Percentiles rank a stretch among this genome's conserved stretches.
phyloP scores from a whole-genome alignment of 2,113 vertebrate genomes.

The Corythaixoides concolor region DNA sequence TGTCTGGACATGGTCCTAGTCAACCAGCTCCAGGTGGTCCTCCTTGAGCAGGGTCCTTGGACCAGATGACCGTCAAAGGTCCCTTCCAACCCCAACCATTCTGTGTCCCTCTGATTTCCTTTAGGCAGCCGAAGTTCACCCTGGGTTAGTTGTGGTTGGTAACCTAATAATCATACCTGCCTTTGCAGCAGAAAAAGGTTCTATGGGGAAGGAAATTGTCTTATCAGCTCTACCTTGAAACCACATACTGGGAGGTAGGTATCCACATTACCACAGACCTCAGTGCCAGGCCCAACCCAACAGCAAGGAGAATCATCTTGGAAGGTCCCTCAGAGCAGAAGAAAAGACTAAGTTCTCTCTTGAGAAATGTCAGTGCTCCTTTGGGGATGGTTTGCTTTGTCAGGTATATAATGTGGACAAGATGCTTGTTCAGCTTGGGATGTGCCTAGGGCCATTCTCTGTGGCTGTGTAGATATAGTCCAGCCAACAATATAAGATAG shows the following conservation, averaged over 20 bases:
- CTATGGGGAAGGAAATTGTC: background rate
- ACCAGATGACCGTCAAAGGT: background rate
- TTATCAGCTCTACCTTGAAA: background rate
- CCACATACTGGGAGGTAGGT: background rate
- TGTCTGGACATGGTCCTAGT: background rate
- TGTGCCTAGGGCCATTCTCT: background rate
- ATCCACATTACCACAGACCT: background rate
- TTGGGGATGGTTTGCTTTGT: background rate
- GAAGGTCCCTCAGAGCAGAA: background rate
- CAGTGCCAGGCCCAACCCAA: background rate
- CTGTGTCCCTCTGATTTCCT: background rate
- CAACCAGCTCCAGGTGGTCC: background rate
- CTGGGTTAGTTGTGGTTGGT: background rate
- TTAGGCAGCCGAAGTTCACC: background rate
- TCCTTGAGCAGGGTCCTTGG: background rate
- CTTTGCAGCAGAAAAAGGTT: background rate
- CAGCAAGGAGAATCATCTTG: background rate
- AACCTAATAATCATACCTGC: background rate
- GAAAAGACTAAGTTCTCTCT: background rate
- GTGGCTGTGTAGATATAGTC: background rate
- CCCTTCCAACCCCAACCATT: background rate
- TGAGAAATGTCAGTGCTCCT: background rate
- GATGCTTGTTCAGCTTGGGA: background rate
- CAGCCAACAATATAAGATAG: background rate
- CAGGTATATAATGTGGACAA: background rate